phyloP scores from a whole-genome alignment of 2,888 invertebrate genomes.

The Stenodera caucasica region DNA sequence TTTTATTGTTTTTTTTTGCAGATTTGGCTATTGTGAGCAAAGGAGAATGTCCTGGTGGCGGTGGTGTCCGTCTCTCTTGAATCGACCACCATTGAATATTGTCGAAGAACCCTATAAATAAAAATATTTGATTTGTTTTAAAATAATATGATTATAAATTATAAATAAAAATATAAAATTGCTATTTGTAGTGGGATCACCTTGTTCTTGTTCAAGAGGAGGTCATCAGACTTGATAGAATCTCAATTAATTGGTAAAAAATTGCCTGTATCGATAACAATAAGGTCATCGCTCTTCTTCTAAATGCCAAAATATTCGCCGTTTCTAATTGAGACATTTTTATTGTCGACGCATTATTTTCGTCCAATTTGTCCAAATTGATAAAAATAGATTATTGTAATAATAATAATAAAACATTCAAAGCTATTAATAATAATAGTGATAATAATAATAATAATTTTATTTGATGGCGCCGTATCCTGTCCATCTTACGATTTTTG shows the following conservation, averaged over 20 bases:
- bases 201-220: background rate
- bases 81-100: constrained; percentile 3
- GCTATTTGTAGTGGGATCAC: background rate
- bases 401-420: no score
- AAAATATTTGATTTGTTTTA: background rate
- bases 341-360: no score
- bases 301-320: no score
- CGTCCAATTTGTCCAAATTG: no score
- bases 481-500: background rate
- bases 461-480: constrained; percentile 4
- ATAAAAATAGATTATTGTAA: no score
- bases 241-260: background rate
- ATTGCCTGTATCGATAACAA: background rate
- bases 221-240: background rate
- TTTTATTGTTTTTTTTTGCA: constrained; percentile 53
- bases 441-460: background rate
- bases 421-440: no score
- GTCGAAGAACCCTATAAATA: background rate
- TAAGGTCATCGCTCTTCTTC: background rate
- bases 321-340: no score
- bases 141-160: background rate
- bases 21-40: constrained; percentile 63
- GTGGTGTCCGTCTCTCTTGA: constrained; percentile 65
- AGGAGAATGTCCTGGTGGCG: constrained; percentile 66
- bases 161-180: background rate